A percentile compares a stretch with the other conserved stretches of the same genome.
These are phyloP conservation scores for Acanthurus tractus DNA, from an alignment of 2,797 vertebrate species.

Conservation along the genomic window DNA sequence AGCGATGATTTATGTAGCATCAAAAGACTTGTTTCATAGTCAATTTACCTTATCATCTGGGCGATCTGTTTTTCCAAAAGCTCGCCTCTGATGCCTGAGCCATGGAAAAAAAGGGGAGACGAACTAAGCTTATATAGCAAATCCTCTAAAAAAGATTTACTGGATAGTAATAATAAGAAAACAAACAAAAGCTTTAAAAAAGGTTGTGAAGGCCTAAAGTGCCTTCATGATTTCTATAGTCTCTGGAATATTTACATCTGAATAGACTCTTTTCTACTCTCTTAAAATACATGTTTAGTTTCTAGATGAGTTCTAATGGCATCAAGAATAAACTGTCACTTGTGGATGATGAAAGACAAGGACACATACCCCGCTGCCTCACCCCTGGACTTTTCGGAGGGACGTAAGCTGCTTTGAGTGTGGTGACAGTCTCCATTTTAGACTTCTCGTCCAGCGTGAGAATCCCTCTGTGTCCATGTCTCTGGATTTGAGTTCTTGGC, in stretches of 20 bases:
- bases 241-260: neutral
- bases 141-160: neutral
- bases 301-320: neutral
- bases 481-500: conserved; percentile 48
- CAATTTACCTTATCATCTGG: conserved; percentile 79
- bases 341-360: conserved; percentile 6
- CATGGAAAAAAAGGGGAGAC: conserved; percentile 34
- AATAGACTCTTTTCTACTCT: conserved; percentile 17
- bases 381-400: conserved; percentile 60
- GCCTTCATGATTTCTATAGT: too few relatives aligned
- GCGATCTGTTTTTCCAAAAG: conserved; percentile 77
- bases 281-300: conserved; percentile 6
- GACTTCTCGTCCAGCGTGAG: conserved; percentile 62
- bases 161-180: neutral
- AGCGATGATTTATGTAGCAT: conserved; percentile 24
- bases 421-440: conserved; percentile 73
- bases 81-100: conserved; percentile 78
- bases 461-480: conserved; percentile 71
- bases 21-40: conserved; percentile 45
- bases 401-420: conserved; percentile 53
- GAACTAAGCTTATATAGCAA: conserved; percentile 5
- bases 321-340: too few relatives aligned
- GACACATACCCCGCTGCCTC: conserved; percentile 73
- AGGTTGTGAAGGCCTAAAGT: too few relatives aligned
- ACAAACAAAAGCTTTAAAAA: neutral